phyloP scores from a whole-genome alignment of 2,888 invertebrate genomes.

The Argyra leucocephala region DNA sequence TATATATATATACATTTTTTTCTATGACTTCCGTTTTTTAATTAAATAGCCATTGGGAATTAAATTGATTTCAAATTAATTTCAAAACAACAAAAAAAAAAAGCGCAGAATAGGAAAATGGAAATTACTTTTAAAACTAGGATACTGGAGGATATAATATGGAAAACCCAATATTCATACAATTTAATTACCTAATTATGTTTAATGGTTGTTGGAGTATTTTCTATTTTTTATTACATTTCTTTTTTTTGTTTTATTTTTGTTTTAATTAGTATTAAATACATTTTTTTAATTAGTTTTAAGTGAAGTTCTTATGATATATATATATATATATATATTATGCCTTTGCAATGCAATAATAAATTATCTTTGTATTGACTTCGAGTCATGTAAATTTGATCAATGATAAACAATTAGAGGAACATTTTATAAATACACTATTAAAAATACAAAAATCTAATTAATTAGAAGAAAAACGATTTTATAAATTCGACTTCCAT shows the following conservation, averaged over 20 bases:
- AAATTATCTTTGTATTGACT: no score
- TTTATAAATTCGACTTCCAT: no score
- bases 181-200: constrained; percentile 4
- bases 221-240: neutral
- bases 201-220: neutral
- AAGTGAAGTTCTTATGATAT: no score
- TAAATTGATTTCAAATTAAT: neutral
- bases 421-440: no score
- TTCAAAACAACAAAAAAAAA: neutral
- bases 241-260: neutral
- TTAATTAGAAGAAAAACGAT: no score
- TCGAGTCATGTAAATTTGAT: no score
- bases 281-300: neutral
- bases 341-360: no score
- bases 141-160: neutral
- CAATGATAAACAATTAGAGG: no score
- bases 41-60: constrained; percentile 4
- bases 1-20: no score
- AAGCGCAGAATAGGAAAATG: neutral
- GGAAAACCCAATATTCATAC: neutral
- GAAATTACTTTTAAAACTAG: neutral
- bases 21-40: neutral
- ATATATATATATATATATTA: no score
- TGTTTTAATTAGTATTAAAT: neutral
- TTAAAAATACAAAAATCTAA: no score